phyloP scores from a whole-genome alignment of 2,797 vertebrate genomes.

The Apodemus agrarius region DNA sequence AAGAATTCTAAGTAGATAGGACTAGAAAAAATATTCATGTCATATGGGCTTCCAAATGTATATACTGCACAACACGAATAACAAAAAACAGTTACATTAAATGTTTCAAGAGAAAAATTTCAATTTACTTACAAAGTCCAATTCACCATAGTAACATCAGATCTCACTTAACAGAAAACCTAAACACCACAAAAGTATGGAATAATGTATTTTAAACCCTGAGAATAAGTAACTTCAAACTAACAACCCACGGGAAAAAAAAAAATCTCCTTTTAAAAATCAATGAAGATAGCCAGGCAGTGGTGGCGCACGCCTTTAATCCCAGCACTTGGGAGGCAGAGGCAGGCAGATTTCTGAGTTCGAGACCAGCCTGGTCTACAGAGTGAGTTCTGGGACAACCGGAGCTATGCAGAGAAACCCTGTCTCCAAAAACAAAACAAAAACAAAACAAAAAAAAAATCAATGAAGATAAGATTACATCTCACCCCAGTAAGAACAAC shows the following conservation, averaged over 20 bases:
- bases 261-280: not conserved
- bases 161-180: not conserved
- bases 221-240: not conserved
- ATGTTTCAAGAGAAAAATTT: not conserved
- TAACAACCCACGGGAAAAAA: not conserved
- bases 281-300: too few relatives aligned
- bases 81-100: not conserved
- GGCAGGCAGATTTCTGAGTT: too few relatives aligned
- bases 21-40: not conserved
- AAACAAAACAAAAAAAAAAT: too few relatives aligned
- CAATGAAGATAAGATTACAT: not conserved
- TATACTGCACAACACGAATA: not conserved
- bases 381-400: too few relatives aligned
- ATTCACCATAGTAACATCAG: not conserved
- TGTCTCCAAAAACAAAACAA: too few relatives aligned
- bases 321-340: too few relatives aligned
- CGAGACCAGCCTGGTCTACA: too few relatives aligned
- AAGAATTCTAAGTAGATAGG: not conserved
- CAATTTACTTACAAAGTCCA: not conserved
- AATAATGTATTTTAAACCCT: not conserved
- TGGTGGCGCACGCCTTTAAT: too few relatives aligned
- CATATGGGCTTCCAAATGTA: not conserved
- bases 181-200: not conserved
- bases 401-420: too few relatives aligned
- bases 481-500: too few relatives aligned